These are phyloP conservation scores for Neotoma lepida DNA, from an alignment of 2,113 vertebrate genomes.

Conservation along the genomic window DNA sequence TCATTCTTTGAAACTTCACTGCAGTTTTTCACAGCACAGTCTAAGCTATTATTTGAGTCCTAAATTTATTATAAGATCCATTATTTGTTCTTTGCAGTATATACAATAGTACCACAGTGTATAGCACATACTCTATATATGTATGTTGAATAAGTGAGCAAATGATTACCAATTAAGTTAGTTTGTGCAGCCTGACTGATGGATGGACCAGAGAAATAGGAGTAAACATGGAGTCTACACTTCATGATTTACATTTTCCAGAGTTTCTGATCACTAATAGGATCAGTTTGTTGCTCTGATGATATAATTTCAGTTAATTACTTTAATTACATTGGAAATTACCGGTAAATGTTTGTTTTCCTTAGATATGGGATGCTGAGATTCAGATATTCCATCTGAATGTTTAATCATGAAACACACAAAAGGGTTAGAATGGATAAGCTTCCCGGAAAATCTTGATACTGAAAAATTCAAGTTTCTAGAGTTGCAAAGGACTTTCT, in stretches of 20 bases:
- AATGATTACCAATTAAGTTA: neutral
- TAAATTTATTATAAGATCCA: neutral
- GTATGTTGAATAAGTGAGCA: neutral
- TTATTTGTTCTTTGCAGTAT: neutral
- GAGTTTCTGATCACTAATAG: slow-evolving; percentile 65
- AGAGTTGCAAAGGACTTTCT: neutral
- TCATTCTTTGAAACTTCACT: neutral
- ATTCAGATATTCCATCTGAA: slow-evolving; percentile 30
- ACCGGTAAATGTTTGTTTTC: slow-evolving; percentile 65
- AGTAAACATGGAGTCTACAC: neutral
- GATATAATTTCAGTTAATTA: slow-evolving; percentile 71
- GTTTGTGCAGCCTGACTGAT: neutral
- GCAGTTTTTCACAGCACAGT: neutral
- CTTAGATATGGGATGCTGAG: neutral
- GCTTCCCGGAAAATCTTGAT: slow-evolving; percentile 17
- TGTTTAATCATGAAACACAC: slow-evolving; percentile 24
- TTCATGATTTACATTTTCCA: slow-evolving; percentile 12
- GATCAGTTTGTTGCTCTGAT: slow-evolving; percentile 46
- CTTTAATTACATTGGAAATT: slow-evolving; percentile 68
- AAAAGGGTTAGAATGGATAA: neutral
- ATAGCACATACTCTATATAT: neutral
- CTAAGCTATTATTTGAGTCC: neutral
- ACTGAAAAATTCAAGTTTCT: neutral
- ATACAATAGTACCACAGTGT: no score
- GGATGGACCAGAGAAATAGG: neutral